A percentile compares a stretch with the other conserved stretches of the same genome.
phyloP scores from a whole-genome alignment of 2,888 invertebrate species.

The Drosophila heteroneura region DNA sequence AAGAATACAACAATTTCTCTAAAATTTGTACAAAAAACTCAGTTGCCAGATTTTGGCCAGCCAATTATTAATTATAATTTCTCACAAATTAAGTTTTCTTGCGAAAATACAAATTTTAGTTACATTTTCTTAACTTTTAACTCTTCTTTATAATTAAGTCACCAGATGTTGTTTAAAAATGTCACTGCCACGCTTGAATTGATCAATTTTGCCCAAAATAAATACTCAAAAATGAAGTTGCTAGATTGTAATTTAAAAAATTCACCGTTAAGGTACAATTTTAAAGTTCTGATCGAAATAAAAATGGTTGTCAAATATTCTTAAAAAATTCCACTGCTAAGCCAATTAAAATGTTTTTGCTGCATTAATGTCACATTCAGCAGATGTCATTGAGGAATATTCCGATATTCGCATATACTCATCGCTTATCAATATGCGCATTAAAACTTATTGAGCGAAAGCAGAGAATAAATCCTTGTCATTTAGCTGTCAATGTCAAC shows the following conservation, averaged over 20 bases:
- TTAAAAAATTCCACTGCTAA: not conserved
- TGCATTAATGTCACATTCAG: not conserved
- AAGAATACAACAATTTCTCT: not conserved
- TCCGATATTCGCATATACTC: not conserved
- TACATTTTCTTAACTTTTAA: not conserved
- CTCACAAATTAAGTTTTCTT: no score
- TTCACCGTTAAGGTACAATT: not conserved
- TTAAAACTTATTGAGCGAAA: constrained; percentile 34
- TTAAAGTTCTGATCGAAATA: not conserved
- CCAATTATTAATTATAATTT: not conserved
- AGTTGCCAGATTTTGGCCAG: no score
- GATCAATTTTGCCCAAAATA: not conserved
- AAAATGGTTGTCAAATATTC: not conserved
- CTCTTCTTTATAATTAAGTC: no score
- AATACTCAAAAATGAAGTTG: not conserved
- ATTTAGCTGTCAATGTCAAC: constrained; percentile 38
- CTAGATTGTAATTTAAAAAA: not conserved
- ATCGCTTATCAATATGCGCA: constrained; percentile 2
- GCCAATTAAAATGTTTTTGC: not conserved
- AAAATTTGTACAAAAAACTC: not conserved
- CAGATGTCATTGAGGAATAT: not conserved
- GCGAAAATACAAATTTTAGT: not conserved
- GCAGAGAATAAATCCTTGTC: constrained; percentile 32
- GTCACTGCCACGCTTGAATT: not conserved
- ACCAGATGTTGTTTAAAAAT: not conserved